Base-by-base conservation (phyloP, 2,888 invertebrate genomes). In the Atrina japonica region DNA sequence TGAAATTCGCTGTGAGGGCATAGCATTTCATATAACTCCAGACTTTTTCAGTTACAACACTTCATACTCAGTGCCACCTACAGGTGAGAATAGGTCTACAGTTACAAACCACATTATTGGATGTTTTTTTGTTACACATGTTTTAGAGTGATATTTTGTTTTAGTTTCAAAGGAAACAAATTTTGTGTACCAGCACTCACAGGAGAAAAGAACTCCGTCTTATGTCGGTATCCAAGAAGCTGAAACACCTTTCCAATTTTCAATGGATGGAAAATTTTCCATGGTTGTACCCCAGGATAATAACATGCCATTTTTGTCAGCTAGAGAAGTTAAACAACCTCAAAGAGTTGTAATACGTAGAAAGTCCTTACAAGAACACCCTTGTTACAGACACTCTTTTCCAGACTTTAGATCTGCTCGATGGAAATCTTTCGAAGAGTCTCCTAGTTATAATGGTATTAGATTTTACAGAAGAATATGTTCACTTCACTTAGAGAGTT, bases 371-470 rank as follows among this genome's bases (percentile, higher is more conserved):
- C 61, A 61, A 61, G 61, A 61, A 21, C 61, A 30, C 43, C 29
- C 14, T 30, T 61, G 29, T 35, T 35, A 43, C 47, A 47, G 49
- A 49, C 18, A 41, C 23, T 47, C 49, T 43, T 61, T 29, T 49
- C 49, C 61, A 21, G 49, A 61, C 27, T 61, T 49, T 49, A 41
- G 30, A 35, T 7, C 61, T 45, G 40, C 43, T 18, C 25, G 43
- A 21, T n/a, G 60, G 40, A 60, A 60, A 45, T 45, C 43, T 27
- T 60, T 60, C 45, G 27, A 60, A 45, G 60, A 60, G 45, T 60
- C 14, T 47, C 45, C 60, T 27, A 43, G 43, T 45, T 60, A 27
- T 45, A 60, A 27, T 45, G 60, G 60, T 60, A 60, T 60, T 45
- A 25, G 40, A 11, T n/a, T 41, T n/a, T n/a, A n/a, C n/a, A n/a